Conservation (phyloP, 2,888 invertebrate species). For the Bibio marci region DNA sequence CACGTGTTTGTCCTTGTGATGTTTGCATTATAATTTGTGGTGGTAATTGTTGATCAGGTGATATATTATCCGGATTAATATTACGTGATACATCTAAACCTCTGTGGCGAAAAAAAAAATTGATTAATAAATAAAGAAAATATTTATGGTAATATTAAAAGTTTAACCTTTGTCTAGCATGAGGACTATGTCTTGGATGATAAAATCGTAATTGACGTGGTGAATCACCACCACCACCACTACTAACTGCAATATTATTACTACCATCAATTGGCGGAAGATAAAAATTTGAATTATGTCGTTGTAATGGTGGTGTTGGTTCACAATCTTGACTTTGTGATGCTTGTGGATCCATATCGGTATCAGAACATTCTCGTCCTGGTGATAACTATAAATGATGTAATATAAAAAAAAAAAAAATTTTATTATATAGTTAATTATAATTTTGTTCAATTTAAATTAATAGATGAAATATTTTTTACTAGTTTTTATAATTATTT, state of each 20-base stretch:
- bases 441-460: too few relatives aligned
- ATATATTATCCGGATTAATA: constrained; percentile 40
- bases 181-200: constrained; percentile 55
- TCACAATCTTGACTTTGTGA: constrained; percentile 87
- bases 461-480: too few relatives aligned
- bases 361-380: constrained; percentile 64
- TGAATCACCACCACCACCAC: constrained; percentile 32
- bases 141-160: constrained; percentile 1
- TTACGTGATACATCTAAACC: constrained; percentile 45
- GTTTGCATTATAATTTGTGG: constrained; percentile 25
- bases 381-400: constrained; percentile 49
- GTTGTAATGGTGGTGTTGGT: constrained; percentile 73
- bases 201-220: constrained; percentile 29
- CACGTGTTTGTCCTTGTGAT: constrained; percentile 32
- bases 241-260: constrained; percentile 24
- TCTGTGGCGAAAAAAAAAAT: constrained; percentile 18
- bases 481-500: too few relatives aligned
- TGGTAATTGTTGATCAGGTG: constrained; percentile 32
- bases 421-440: too few relatives aligned
- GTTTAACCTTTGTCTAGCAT: constrained; percentile 50
- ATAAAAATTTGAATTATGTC: constrained; percentile 80
- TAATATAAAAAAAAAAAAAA: not conserved
- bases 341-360: constrained; percentile 76
- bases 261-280: constrained; percentile 44
- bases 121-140: constrained; percentile 3